Conservation (phyloP, 2,797 vertebrate genomes). For the Gastrophryne carolinensis region DNA sequence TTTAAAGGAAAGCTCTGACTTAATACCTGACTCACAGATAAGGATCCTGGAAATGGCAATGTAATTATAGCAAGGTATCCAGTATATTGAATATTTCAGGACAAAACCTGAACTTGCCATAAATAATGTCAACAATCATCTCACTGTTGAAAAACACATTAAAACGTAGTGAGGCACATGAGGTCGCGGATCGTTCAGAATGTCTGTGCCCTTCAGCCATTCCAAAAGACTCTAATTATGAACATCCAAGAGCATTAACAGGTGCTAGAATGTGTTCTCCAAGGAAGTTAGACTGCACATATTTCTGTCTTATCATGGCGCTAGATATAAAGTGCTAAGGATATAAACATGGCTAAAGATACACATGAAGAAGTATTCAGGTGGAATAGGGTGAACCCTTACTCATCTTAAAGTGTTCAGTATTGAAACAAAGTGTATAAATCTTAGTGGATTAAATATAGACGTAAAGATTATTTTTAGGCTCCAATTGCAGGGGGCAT, state of each 20-base stretch:
- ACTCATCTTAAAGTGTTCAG: no score
- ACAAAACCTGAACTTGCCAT: background rate
- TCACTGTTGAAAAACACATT: background rate
- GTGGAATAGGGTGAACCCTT: no score
- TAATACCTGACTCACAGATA: background rate
- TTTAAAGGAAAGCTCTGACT: no score
- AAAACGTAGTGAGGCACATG: background rate
- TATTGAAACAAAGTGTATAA: no score
- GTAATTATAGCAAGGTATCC: background rate
- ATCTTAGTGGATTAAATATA: no score
- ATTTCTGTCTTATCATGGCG: background rate
- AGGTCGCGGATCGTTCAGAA: background rate
- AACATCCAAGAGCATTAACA: background rate
- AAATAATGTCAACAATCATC: background rate
- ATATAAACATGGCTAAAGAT: background rate
- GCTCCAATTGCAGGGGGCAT: no score
- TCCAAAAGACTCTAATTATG: background rate
- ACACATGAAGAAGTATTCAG: no score
- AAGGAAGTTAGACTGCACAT: background rate
- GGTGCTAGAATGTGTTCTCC: background rate
- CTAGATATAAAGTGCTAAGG: background rate
- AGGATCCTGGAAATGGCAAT: background rate
- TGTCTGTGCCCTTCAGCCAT: background rate
- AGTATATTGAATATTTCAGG: no score
- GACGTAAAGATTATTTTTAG: no score